A percentile compares a stretch with the other conserved stretches of the same genome.
Evolutionary conservation across 2,888 invertebrate genomes (phyloP).

Genomic region (Tetramorium bicarinatum): DNA sequence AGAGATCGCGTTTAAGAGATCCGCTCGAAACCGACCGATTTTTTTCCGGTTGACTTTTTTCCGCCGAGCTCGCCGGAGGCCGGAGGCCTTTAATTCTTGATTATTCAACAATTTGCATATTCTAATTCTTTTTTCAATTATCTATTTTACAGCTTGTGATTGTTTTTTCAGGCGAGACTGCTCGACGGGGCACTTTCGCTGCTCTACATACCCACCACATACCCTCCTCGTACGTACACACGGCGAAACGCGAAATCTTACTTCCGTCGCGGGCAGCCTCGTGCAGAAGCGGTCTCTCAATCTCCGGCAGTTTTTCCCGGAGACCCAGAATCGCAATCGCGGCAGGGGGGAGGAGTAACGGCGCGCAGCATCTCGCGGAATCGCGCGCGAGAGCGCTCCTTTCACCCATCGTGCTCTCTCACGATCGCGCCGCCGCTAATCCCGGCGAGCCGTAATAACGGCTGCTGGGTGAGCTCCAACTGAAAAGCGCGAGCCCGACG

Average conservation of each 20-base stretch:
- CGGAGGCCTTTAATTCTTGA: background rate
- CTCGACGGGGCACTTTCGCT: background rate
- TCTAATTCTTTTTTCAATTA: background rate
- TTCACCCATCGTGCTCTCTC: constrained; percentile 78
- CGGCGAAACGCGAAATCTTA: background rate
- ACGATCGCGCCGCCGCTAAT: constrained; percentile 74
- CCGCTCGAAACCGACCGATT: background rate
- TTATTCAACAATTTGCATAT: background rate
- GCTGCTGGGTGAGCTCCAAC: constrained; percentile 31
- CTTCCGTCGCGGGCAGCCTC: background rate
- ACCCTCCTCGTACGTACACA: background rate
- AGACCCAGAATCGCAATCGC: constrained; percentile 62
- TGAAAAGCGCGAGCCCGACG: constrained; percentile 64
- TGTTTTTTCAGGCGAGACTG: background rate
- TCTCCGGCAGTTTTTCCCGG: constrained; percentile 30
- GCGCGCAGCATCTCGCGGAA: constrained; percentile 59
- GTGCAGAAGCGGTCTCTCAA: background rate
- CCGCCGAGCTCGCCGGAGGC: background rate
- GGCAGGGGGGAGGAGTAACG: background rate
- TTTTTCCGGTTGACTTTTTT: background rate
- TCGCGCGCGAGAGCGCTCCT: constrained; percentile 70
- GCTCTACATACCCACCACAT: no score
- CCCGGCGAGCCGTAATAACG: constrained; percentile 65
- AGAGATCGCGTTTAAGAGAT: background rate
- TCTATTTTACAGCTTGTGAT: background rate